Conservation (phyloP, 1,140 invertebrate genomes). For the Brachionus asplanchnoidis region DNA sequence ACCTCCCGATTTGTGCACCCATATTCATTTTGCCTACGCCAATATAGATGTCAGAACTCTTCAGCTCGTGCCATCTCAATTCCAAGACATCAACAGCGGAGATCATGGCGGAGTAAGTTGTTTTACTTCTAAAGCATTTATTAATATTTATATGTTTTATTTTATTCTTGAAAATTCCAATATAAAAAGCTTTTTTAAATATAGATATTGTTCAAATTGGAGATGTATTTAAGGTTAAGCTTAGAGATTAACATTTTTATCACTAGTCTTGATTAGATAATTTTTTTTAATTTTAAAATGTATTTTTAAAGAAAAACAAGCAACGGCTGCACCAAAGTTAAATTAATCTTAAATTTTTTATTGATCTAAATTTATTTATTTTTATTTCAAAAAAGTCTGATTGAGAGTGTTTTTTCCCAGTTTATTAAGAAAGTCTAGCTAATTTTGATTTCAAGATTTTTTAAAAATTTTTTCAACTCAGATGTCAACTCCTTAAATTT, state of each 20-base stretch:
- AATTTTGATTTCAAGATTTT: no score
- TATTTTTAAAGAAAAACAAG: no score
- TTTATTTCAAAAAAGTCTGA: no score
- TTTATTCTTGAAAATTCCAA: no score
- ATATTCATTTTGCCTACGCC: slow-evolving; percentile 36
- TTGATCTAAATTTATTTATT: no score
- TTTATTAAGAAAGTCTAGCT: no score
- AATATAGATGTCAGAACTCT: slow-evolving; percentile 22
- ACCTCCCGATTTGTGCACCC: slow-evolving; percentile 20
- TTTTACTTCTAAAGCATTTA: slow-evolving; percentile 53
- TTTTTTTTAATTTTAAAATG: background rate
- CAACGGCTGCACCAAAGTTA: no score
- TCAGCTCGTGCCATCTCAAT: slow-evolving; percentile 15
- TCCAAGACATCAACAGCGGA: slow-evolving; percentile 28
- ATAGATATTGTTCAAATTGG: background rate
- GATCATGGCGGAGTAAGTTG: slow-evolving; percentile 57
- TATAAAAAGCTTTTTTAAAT: background rate
- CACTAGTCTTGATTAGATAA: background rate
- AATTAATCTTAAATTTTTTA: no score
- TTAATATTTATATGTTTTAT: background rate
- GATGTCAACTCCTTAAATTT: no score
- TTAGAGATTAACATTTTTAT: background rate
- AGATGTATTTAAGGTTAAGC: background rate
- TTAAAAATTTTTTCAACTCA: no score
- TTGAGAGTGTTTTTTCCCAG: no score